Conservation (phyloP, 2,113 vertebrate genomes). For the Leuciscus idus region DNA sequence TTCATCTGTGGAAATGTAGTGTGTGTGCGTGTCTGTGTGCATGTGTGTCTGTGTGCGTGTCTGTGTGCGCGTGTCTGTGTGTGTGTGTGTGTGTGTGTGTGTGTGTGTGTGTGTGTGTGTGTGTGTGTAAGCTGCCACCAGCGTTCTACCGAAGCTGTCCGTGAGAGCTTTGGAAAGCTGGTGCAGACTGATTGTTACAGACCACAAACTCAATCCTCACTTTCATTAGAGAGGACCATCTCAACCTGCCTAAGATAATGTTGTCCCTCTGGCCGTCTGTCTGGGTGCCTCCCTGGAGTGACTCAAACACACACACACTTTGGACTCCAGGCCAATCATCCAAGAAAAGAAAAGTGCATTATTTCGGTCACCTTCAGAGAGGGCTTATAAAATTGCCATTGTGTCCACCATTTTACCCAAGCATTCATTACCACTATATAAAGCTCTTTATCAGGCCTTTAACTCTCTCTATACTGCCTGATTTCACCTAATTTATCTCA, state of each 20-base stretch:
- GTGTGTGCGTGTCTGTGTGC: not conserved
- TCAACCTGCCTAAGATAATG: constrained; percentile 21
- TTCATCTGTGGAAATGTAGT: not conserved
- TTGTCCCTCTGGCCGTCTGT: not conserved
- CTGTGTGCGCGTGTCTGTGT: not conserved
- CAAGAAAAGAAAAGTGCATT: constrained; percentile 19
- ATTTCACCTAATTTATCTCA: constrained; percentile 17
- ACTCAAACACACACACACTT: not conserved
- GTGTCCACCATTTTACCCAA: not conserved
- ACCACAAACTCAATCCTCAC: constrained; percentile 5
- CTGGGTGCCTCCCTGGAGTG: not conserved
- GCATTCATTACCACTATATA: not conserved
- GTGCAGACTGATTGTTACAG: constrained; percentile 25
- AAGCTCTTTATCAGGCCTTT: not conserved
- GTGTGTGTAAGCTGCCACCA: not conserved
- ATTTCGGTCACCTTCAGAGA: constrained; percentile 18
- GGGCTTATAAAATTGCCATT: not conserved
- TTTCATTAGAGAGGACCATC: constrained; percentile 36
- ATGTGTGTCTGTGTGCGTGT: no score
- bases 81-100: not conserved
- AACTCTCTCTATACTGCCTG: not conserved
- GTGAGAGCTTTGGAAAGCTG: constrained; percentile 7
- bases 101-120: not conserved
- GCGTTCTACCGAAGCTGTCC: not conserved
- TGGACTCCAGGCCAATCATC: constrained; percentile 3